Base-by-base conservation (phyloP, 2,888 invertebrate species). In the Euclidia mi region DNA sequence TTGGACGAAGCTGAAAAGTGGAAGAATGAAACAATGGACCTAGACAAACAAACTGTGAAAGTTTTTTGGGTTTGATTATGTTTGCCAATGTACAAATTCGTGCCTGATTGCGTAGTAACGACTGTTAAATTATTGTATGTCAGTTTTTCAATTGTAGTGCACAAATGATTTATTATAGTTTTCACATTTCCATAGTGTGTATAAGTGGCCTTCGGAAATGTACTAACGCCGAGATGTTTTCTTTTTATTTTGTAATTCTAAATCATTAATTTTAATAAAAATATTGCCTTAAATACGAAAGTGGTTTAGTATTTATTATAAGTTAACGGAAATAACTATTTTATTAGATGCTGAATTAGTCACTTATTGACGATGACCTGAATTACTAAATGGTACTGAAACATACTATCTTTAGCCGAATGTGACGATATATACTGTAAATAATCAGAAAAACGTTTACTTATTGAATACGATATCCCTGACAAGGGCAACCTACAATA, bases 61-160 rank as follows among this genome's bases (percentile, higher is more conserved):
- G 94, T 94, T 51, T 93, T 94, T 82, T 94, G 94, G 94, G 94
- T 94, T 64, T 94, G 63, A 90, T 62, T 47, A 58, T 56, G 41
- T 66, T 68, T 56, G 66, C 57, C 40, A 66, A 70, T 73, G 84
- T 87, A 84, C 84, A 85, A 87, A 84, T 71, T 55, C 44, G 73
- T 73, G 76, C 66, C 64, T 64, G 46, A 63, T 65, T 70, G 44
- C 47, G 60, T 63, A 65, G 42, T 57, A 56, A 52, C 31, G 64
- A 64, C 57, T 51, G 45, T 58, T 66, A 72, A 76, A 66, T 73
- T 66, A 75, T 75, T 75, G 41, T 62, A 59, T 59, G 52, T 66
- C 51, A 55, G 66, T 76, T 58, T 62, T 70, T 56, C 45, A 52
- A 31, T 52, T 63, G 31, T 56, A 60, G 63, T 61, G 61, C 55